Conservation (phyloP, 1,140 invertebrate genomes). For the Listronotus oregonensis region DNA sequence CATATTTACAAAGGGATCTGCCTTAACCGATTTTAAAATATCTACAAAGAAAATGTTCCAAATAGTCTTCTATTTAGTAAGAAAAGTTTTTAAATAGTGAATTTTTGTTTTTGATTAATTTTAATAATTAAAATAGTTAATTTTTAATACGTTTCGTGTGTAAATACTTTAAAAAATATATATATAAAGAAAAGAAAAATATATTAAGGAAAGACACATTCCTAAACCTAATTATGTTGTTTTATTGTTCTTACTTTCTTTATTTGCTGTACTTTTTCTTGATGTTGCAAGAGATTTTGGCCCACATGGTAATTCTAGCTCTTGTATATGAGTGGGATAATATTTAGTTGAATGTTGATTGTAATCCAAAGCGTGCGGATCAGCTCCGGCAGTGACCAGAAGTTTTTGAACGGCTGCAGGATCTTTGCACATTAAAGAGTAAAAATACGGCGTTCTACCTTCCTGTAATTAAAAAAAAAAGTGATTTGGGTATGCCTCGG, state of each 20-base stretch:
- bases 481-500: background rate
- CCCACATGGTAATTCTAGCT: constrained; percentile 64
- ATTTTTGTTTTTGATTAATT: no score
- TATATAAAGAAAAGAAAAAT: no score
- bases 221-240: no score
- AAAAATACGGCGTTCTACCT: constrained; percentile 81
- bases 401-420: constrained; percentile 67
- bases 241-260: constrained; percentile 56
- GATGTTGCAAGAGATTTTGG: constrained; percentile 54
- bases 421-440: constrained; percentile 72
- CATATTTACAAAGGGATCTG: no score
- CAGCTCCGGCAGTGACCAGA: constrained; percentile 70
- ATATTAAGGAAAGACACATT: no score
- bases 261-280: constrained; percentile 55
- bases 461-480: constrained; percentile 58
- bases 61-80: no score
- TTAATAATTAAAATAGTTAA: no score
- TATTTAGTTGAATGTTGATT: constrained; percentile 71
- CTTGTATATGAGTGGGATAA: constrained; percentile 66
- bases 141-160: no score
- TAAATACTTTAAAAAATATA: no score
- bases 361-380: constrained; percentile 68
- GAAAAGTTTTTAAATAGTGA: no score
- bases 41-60: no score
- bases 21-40: no score